Percentiles rank a stretch among this genome's conserved stretches.
phyloP scores from a whole-genome alignment of 2,797 vertebrate genomes.

The Strix occidentalis region DNA sequence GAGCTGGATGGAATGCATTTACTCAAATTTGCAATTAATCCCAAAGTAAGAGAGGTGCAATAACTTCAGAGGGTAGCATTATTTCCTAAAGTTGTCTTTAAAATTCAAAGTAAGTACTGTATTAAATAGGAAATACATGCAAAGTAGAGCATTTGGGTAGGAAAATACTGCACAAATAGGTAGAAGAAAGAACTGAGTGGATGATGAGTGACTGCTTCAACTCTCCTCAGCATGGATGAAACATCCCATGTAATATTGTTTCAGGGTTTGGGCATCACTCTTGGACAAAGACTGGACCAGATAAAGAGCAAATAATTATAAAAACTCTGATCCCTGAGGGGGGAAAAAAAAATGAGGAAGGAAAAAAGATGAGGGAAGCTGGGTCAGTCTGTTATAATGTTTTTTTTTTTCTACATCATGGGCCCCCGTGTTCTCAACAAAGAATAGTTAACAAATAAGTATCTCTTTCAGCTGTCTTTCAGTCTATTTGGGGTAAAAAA shows the following conservation, averaged over 20 bases:
- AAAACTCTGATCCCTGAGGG: background rate
- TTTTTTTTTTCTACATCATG: rapidly evolving
- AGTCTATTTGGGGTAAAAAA: background rate
- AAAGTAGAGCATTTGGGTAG: background rate
- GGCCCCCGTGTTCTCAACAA: background rate
- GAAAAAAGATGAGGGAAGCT: background rate
- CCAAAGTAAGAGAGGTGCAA: background rate
- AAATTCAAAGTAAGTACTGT: background rate
- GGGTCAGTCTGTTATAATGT: background rate
- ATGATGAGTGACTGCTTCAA: background rate
- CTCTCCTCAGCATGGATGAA: background rate
- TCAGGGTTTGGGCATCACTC: background rate
- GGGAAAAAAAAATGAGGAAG: no score
- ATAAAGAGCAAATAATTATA: background rate
- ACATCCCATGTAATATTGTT: background rate
- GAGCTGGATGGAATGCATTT: background rate
- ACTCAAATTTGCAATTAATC: background rate
- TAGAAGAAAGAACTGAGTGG: background rate
- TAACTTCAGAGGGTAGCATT: background rate
- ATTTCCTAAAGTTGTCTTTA: background rate
- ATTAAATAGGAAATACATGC: background rate
- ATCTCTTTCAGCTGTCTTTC: background rate
- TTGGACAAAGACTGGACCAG: background rate
- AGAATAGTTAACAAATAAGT: background rate
- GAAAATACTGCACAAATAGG: background rate